These are phyloP conservation scores for Morinoia aosen DNA, from an alignment of 2,888 invertebrate genomes.

Conservation along the genomic window DNA sequence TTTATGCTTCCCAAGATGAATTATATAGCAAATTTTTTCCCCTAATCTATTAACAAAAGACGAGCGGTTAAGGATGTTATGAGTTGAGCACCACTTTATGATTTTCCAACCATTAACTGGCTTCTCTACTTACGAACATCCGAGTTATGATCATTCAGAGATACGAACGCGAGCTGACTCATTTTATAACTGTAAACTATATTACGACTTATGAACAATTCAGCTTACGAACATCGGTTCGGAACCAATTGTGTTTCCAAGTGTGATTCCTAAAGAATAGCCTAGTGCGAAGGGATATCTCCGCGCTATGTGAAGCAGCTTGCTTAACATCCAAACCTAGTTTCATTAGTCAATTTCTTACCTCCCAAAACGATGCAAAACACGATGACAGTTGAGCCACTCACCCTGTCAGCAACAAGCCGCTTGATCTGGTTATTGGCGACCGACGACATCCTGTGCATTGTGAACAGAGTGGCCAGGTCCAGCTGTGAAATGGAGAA, in stretches of 20 bases:
- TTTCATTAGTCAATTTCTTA: too few relatives aligned
- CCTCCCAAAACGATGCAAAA: too few relatives aligned
- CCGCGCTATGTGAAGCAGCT: background rate
- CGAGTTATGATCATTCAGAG: too few relatives aligned
- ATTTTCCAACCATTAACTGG: background rate
- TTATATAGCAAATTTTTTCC: too few relatives aligned
- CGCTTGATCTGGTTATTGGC: background rate
- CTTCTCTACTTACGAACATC: too few relatives aligned
- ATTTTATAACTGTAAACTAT: too few relatives aligned
- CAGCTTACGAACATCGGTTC: too few relatives aligned
- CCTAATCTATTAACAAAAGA: too few relatives aligned
- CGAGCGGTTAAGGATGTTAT: background rate
- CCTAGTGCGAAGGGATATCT: background rate
- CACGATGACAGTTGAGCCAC: background rate
- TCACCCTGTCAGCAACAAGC: slow-evolving; percentile 28
- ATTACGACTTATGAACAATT: too few relatives aligned
- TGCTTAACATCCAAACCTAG: background rate
- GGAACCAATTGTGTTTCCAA: too few relatives aligned
- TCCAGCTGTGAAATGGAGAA: background rate
- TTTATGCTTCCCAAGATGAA: too few relatives aligned
- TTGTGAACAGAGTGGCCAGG: background rate
- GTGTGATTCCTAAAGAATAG: background rate
- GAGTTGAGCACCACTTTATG: background rate
- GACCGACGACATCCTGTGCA: background rate
- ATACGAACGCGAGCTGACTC: too few relatives aligned